A percentile compares a stretch with the other conserved stretches of the same genome.
These are phyloP conservation scores for Pipa parva DNA, from an alignment of 2,113 vertebrate species.

Conservation along the genomic window DNA sequence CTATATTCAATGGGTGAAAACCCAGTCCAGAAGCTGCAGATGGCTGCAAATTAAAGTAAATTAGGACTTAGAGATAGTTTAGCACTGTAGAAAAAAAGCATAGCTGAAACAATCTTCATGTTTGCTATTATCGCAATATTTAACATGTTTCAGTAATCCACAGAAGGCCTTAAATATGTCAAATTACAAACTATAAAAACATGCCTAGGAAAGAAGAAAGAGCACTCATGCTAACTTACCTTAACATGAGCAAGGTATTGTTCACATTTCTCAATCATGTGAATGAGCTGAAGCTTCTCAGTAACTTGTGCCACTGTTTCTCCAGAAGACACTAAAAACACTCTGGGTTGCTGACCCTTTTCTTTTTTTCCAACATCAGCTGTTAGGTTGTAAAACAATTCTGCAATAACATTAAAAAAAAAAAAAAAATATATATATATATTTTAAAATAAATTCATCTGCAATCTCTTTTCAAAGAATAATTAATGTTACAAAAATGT, in stretches of 20 bases:
- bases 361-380: conserved; percentile 86
- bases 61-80: no score
- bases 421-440: conserved; percentile 41
- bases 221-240: conserved; percentile 74
- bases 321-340: conserved; percentile 79
- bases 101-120: no score
- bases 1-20: no score
- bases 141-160: no score
- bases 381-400: conserved; percentile 83
- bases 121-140: no score
- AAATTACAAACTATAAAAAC: no score
- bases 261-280: conserved; percentile 73
- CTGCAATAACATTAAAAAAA: conserved; percentile 55
- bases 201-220: neutral
- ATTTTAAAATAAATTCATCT: conserved; percentile 35
- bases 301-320: conserved; percentile 74
- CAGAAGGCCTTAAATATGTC: no score
- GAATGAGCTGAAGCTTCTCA: conserved; percentile 69
- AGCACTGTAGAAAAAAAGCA: no score
- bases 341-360: conserved; percentile 73
- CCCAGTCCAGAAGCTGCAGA: no score
- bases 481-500: neutral
- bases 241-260: conserved; percentile 82
- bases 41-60: no score
- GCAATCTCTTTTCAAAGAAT: conserved; percentile 13